Base-by-base conservation (phyloP, 2,888 invertebrate genomes). In the Spilosoma lubricipeda region DNA sequence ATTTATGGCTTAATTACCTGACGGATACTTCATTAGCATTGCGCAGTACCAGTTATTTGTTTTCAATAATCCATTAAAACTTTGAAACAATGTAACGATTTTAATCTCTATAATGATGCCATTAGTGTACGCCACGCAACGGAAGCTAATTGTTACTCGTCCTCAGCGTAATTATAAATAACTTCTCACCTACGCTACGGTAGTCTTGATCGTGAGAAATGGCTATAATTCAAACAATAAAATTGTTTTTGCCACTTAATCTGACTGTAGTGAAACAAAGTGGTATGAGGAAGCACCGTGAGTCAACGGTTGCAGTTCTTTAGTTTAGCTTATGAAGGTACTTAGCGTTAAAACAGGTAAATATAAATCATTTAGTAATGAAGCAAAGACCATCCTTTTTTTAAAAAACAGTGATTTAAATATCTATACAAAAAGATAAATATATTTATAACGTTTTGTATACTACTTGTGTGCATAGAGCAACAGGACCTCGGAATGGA, bases 131-230 rank as follows among this genome's bases (percentile, higher is more conserved):
- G 88, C 88, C 86, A 88, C 89, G 89, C 90, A 91, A 91, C 93
- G 92, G 93, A 93, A 90, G 92, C 90, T 92, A 92, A 93, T 93
- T 92, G 92, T 92, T 89, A 88, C 88, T 82, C 85, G 87, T 89
- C 86, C 84, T 84, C 85, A 82, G 80, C 87, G 87, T 82, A 86
- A 90, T 91, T 89, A 88, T 88, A 89, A 90, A 89, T 90, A 90
- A 89, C 86, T 92, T 93, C 91, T 91, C 93, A 92, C 89, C 89
- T 90, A 20, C 45, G 45, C 45, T 48, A 81, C 86, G 81, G 85
- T 81, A 83, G 82, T 87, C 93, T 93, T 95, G 83, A 81, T 87
- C 93, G 94, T 95, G 94, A 90, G 94, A 93, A 91, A 87, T 86
- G 83, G 82, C 79, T 84, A 84, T 85, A 82, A 30, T 71, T 72